A percentile compares a stretch with the other conserved stretches of the same genome.
Conservation (phyloP, 2,888 invertebrate genomes). For the Leistus spinibarbis region DNA sequence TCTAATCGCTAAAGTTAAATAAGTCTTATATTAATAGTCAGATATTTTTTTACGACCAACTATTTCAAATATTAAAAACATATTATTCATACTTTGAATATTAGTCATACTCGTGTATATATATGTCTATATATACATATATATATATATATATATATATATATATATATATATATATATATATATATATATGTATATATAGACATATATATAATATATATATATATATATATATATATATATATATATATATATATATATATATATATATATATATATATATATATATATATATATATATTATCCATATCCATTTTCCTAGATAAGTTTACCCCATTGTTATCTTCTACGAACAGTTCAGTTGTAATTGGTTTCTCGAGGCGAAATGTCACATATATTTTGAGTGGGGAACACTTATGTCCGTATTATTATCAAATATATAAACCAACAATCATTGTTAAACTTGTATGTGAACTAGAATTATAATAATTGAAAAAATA, state of each 20-base stretch:
- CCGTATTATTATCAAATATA: not conserved
- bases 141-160: conserved; percentile 9
- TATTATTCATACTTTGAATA: not conserved
- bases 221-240: conserved; percentile 5
- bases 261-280: conserved; percentile 5
- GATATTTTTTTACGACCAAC: not conserved
- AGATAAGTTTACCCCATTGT: not conserved
- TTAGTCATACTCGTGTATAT: not conserved
- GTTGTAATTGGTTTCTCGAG: not conserved
- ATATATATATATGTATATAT: not conserved
- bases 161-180: conserved; percentile 5
- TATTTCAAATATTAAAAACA: not conserved
- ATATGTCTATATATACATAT: not conserved
- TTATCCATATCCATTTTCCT: not conserved
- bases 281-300: conserved; percentile 7
- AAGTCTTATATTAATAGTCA: not conserved
- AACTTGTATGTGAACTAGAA: not conserved
- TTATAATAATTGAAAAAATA: not conserved
- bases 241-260: conserved; percentile 9
- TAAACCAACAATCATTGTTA: not conserved
- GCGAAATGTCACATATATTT: not conserved
- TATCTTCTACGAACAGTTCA: not conserved
- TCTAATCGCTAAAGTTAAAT: not conserved
- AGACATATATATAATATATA: not conserved
- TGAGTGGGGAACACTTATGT: not conserved